Evolutionary conservation across 2,888 invertebrate species (phyloP), one percentile per base, ranked within the genome.

Genomic region (Rotaria socialis): DNA sequence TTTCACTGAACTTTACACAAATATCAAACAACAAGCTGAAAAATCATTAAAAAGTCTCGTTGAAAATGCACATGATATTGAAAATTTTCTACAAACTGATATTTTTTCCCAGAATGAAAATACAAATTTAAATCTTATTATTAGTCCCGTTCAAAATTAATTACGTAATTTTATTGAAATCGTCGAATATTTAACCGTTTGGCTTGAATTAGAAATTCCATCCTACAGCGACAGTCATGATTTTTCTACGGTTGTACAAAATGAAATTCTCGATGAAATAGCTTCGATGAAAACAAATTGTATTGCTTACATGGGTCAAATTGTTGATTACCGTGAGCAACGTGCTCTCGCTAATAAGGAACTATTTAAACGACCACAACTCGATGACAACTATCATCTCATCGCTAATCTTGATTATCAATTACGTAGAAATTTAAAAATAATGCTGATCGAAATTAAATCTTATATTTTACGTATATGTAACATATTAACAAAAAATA

Each of bases 261-360:
- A 80, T 80, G 80, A 80, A 24, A 80, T 80, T 8, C 47, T 80
- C 11, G 75, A 80, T 47, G 52, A 52, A 55, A 55, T 55, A 55
- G 22, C 55, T 55, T 55, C 22, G 5, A 55, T 55, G 55, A 55
- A 55, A 55, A 3, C 22, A 22, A 55, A 55, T 55, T 55, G 55
- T 47, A n/a, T 80, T 47, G n/a, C n/a, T 5, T 80, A 47, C 19
- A 43, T 80, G 24, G n/a, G n/a, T 47, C 80, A 47, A 80, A 47
- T 80, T n/a, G 24, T 80, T 80, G 80, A 80, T 47, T 80, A 80
- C 47, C n/a, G 47, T 80, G 80, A 80, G n/a, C 47, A 80, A 80
- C 80, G 80, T 47, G 80, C 80, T 10, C 4, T n/a, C 47, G 47
- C 11, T 47, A 47, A 24, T 47, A 80, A 80, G n/a, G 80, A 80